These are phyloP conservation scores for Alces alces DNA, from an alignment of 2,113 vertebrate species.

Conservation along the genomic window DNA sequence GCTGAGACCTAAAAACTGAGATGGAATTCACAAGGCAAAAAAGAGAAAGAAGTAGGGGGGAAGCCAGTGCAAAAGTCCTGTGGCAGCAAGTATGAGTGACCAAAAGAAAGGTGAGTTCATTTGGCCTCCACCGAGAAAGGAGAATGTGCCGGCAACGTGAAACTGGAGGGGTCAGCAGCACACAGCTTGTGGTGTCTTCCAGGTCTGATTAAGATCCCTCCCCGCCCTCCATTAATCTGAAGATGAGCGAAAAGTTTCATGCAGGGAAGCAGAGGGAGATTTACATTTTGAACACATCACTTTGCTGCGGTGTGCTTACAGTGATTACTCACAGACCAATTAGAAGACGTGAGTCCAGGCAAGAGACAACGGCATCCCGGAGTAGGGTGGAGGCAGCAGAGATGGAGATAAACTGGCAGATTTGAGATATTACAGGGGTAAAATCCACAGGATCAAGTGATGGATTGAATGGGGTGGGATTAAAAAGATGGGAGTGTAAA, in stretches of 20 bases:
- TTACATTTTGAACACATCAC: background rate
- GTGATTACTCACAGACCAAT: background rate
- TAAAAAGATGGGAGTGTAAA: background rate
- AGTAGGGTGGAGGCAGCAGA: background rate
- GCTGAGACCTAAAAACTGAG: background rate
- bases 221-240: background rate
- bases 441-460: background rate
- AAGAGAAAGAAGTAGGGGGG: background rate
- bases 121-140: background rate
- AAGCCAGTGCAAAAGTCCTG: background rate
- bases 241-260: background rate
- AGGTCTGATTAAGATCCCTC: background rate
- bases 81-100: background rate
- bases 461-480: background rate
- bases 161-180: background rate
- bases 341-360: background rate
- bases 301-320: background rate
- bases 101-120: background rate
- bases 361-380: background rate
- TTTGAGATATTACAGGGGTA: background rate
- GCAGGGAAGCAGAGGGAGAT: background rate
- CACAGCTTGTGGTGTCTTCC: rapidly evolving
- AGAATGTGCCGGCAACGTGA: background rate
- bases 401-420: background rate
- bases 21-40: background rate